phyloP scores from a whole-genome alignment of 2,888 invertebrate genomes.

The Celastrina argiolus region DNA sequence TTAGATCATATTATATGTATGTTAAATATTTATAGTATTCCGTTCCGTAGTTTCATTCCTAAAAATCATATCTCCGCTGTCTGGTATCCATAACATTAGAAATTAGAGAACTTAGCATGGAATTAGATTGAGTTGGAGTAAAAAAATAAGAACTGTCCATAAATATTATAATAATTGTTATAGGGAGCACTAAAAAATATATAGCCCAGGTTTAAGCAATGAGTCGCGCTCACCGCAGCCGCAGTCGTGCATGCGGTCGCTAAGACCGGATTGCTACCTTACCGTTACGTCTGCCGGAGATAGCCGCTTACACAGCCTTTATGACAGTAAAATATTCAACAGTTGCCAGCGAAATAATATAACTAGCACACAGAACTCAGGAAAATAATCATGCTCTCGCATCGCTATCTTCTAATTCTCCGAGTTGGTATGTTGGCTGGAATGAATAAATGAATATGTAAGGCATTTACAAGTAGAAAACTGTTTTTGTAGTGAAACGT shows the following conservation, averaged over 20 bases:
- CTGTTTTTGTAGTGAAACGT: conserved; percentile 16
- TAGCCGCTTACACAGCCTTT: conserved; percentile 21
- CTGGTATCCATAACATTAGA: no score
- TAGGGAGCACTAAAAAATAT: no score
- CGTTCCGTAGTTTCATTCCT: no score
- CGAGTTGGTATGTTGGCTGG: conserved; percentile 9
- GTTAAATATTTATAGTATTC: no score
- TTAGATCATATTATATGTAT: no score
- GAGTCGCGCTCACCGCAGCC: no score
- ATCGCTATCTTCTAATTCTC: conserved; percentile 23
- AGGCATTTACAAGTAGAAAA: conserved; percentile 15
- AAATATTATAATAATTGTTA: no score
- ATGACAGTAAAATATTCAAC: conserved; percentile 24
- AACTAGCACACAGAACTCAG: conserved; percentile 20
- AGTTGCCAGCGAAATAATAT: conserved; percentile 23
- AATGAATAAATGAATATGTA: conserved; percentile 24
- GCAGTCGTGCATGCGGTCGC: background rate
- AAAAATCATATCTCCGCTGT: no score
- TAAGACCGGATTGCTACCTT: background rate
- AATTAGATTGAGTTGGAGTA: no score
- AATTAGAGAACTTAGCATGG: no score
- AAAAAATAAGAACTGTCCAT: no score
- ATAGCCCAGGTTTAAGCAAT: no score
- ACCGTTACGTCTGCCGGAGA: conserved; percentile 8
- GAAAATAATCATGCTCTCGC: conserved; percentile 24